Evolutionary conservation across 1,140 invertebrate genomes (phyloP).

Genomic region (Mycetomoellerius zeteki): DNA sequence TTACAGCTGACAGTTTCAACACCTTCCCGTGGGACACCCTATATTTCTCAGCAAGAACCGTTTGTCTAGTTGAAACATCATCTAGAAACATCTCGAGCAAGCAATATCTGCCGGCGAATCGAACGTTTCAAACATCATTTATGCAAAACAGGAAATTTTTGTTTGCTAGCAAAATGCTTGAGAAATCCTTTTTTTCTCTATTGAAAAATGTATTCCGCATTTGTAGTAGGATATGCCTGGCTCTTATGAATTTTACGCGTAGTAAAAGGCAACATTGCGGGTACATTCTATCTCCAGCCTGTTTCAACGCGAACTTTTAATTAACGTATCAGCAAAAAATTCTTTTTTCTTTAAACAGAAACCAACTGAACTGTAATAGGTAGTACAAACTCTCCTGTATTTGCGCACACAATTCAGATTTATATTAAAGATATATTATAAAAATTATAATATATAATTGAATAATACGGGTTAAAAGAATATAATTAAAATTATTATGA

Average conservation of each 20-base stretch:
- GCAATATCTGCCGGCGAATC: slow-evolving; percentile 12
- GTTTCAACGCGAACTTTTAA: slow-evolving; percentile 38
- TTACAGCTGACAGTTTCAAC: too few relatives aligned
- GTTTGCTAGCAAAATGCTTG: background rate
- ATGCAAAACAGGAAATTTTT: slow-evolving; percentile 40
- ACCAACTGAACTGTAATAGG: background rate
- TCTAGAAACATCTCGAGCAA: background rate
- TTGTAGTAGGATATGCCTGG: background rate
- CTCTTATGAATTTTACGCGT: slow-evolving; percentile 5
- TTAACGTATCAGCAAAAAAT: slow-evolving; percentile 2
- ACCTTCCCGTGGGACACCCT: too few relatives aligned
- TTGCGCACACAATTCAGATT: background rate
- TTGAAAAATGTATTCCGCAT: slow-evolving; percentile 12
- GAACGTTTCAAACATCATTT: background rate
- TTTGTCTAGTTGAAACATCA: background rate
- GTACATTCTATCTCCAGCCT: background rate
- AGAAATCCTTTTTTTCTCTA: background rate
- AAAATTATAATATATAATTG: background rate
- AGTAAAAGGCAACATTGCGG: background rate
- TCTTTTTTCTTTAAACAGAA: slow-evolving; percentile 1
- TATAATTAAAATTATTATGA: background rate
- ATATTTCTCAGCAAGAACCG: slow-evolving; percentile 35
- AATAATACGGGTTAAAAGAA: background rate
- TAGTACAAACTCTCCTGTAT: background rate
- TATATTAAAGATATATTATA: background rate